Percentiles rank a stretch among this genome's conserved stretches.
Evolutionary conservation across 1,140 invertebrate species (phyloP).

Genomic region (Hyles vespertilio): DNA sequence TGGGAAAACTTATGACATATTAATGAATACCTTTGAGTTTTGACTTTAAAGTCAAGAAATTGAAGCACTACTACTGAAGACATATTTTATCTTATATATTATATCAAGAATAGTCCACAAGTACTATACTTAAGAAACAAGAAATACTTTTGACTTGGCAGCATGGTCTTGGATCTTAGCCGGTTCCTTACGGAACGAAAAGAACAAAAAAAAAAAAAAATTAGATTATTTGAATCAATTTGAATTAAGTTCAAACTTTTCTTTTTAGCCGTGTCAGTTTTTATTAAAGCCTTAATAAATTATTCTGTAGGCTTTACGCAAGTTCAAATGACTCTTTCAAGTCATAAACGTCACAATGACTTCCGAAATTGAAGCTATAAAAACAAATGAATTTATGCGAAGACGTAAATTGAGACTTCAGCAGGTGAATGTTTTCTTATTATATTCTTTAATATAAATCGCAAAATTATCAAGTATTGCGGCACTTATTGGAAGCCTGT

Average conservation of each 20-base stretch:
- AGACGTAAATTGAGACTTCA: constrained; percentile 66
- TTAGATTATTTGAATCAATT: neutral
- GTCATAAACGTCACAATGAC: constrained; percentile 45
- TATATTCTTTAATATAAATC: constrained; percentile 8
- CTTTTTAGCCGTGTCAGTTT: neutral
- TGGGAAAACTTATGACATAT: no score
- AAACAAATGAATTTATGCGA: constrained; percentile 70
- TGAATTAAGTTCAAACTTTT: neutral
- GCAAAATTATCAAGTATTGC: constrained; percentile 12
- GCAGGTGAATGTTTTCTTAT: constrained; percentile 52
- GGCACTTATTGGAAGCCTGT: constrained; percentile 7
- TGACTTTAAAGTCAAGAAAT: no score
- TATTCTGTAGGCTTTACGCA: no score
- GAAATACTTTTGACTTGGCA: no score
- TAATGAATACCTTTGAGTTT: no score
- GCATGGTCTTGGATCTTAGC: no score
- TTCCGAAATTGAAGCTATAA: constrained; percentile 54
- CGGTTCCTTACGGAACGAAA: no score
- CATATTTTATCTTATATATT: no score
- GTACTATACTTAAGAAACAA: no score
- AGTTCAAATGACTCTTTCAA: constrained; percentile 2
- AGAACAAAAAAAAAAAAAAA: neutral
- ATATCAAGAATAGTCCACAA: no score
- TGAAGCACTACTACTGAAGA: no score
- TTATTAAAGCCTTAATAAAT: no score